A percentile compares a stretch with the other conserved stretches of the same genome.
These are phyloP conservation scores for Seriola quinqueradiata DNA, from an alignment of 2,113 vertebrate species.

Conservation along the genomic window DNA sequence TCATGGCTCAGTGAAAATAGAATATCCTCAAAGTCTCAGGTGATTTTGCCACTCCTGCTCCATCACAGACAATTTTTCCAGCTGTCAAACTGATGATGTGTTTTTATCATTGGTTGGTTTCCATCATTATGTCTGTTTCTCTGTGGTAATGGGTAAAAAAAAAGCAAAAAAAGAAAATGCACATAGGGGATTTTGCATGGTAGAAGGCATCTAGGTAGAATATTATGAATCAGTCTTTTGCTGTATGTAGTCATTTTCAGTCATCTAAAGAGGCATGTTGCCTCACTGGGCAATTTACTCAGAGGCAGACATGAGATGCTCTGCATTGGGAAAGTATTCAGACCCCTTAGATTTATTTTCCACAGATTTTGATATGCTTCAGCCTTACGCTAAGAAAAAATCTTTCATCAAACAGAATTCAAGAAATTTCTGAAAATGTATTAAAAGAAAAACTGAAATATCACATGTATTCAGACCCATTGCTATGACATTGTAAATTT, in stretches of 20 bases:
- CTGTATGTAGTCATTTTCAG: background rate
- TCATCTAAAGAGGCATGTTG: constrained; percentile 4
- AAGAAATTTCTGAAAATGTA: too few relatives aligned
- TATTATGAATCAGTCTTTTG: background rate
- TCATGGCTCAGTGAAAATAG: constrained; percentile 23
- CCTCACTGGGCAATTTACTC: background rate
- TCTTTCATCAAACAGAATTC: too few relatives aligned
- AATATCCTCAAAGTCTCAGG: constrained; percentile 45
- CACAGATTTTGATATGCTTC: too few relatives aligned
- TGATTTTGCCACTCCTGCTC: constrained; percentile 31
- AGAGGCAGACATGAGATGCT: background rate
- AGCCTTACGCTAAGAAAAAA: too few relatives aligned
- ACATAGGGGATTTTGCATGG: background rate
- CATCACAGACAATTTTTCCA: constrained; percentile 30
- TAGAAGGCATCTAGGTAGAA: background rate
- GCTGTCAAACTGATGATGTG: constrained; percentile 32
- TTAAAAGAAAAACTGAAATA: too few relatives aligned
- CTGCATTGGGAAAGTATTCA: too few relatives aligned
- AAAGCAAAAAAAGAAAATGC: background rate
- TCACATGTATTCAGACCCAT: too few relatives aligned
- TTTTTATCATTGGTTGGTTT: constrained; percentile 28
- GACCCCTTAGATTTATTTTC: too few relatives aligned
- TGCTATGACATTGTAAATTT: too few relatives aligned
- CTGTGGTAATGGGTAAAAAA: constrained; percentile 6
- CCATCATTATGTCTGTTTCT: constrained; percentile 12